Conservation (phyloP, 2,797 vertebrate genomes). For the Linurgus olivaceus region DNA sequence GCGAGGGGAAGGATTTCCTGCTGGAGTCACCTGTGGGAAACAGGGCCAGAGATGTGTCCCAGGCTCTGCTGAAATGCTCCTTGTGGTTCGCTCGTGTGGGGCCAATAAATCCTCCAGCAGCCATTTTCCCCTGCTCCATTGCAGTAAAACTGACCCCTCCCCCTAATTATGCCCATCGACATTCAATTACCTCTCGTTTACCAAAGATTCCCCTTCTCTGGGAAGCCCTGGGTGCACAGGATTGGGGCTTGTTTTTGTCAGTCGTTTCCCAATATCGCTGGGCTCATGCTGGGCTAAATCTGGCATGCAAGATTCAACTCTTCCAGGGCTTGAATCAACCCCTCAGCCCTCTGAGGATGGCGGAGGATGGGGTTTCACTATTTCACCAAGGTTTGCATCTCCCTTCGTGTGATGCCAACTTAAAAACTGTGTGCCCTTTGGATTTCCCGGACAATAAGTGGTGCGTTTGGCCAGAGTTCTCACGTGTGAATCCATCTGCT, state of each 20-base stretch:
- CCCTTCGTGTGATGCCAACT: background rate
- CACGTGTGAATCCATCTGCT: background rate
- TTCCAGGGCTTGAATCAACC: background rate
- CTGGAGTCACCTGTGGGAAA: background rate
- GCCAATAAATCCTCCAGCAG: background rate
- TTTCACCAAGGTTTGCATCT: background rate
- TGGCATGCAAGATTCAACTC: background rate
- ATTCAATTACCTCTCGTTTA: background rate
- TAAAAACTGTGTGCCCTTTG: background rate
- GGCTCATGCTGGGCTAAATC: background rate
- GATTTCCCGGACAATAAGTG: background rate
- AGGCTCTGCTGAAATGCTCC: background rate
- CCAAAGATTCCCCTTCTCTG: background rate
- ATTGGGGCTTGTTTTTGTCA: background rate
- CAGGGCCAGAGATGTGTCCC: background rate
- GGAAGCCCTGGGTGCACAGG: background rate
- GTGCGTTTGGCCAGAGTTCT: background rate
- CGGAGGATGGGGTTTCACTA: background rate
- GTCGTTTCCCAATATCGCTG: background rate
- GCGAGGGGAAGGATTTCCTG: background rate
- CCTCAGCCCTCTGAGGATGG: background rate
- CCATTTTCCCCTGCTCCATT: background rate
- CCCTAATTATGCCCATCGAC: background rate
- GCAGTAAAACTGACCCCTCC: background rate
- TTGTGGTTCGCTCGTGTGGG: accelerated